Percentiles rank a stretch among this genome's conserved stretches.
Evolutionary conservation across 2,797 vertebrate species (phyloP).

Genomic region (Phoebastria nigripes): DNA sequence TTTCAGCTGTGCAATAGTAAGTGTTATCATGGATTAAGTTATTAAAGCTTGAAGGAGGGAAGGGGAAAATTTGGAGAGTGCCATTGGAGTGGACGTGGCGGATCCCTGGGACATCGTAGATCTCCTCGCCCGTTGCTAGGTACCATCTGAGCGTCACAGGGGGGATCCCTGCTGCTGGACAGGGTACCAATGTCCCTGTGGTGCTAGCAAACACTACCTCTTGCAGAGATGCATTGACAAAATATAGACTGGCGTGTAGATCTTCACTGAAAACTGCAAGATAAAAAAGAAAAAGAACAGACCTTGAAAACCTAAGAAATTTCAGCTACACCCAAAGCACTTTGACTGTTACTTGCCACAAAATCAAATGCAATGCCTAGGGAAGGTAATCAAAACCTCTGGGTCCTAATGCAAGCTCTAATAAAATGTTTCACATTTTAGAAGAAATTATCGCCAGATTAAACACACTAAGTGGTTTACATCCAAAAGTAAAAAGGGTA

Average conservation of each 20-base stretch:
- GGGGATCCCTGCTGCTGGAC: constrained; percentile 92
- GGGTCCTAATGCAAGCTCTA: background rate
- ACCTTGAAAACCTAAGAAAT: background rate
- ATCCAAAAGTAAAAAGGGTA: background rate
- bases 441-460: background rate
- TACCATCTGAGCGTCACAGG: constrained; percentile 97
- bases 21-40: constrained; percentile 99
- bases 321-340: background rate
- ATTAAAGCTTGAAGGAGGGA: constrained; percentile 99
- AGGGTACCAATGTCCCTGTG: constrained; percentile 97
- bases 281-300: background rate
- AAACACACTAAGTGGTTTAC: background rate
- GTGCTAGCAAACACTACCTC: constrained; percentile 99
- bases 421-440: background rate
- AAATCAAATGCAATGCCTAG: background rate
- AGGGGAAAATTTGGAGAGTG: constrained; percentile 99
- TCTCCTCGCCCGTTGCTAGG: constrained; percentile 97
- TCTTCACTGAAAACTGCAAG: constrained; percentile 95
- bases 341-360: background rate
- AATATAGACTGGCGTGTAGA: constrained; percentile 97
- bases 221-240: constrained; percentile 99
- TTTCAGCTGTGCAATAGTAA: constrained; percentile 99
- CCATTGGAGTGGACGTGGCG: constrained; percentile 98
- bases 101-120: constrained; percentile 99
- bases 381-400: background rate